Conservation (phyloP, 2,797 vertebrate genomes). For the Thalassophryne amazonica region DNA sequence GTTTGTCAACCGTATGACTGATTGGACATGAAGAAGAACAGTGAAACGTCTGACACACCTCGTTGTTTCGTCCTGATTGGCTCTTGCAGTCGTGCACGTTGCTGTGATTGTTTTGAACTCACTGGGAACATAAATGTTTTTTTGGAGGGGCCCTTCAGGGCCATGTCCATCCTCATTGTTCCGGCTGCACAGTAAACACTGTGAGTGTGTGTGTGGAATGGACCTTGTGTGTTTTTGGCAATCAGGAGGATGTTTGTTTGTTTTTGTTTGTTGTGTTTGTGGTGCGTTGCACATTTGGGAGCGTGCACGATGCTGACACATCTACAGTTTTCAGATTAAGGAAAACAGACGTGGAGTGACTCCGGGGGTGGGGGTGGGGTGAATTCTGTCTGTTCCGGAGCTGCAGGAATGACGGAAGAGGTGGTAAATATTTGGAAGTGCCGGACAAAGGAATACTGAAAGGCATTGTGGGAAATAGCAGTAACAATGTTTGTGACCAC, state of each 20-base stretch:
- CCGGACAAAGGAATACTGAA: slow-evolving; percentile 1
- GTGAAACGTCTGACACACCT: too few species aligned
- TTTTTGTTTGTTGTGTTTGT: slow-evolving; percentile 57
- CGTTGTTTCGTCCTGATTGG: too few species aligned
- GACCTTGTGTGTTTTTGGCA: slow-evolving; percentile 63
- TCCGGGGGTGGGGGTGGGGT: slow-evolving; percentile 27
- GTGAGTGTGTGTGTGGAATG: slow-evolving; percentile 41
- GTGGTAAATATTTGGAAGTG: slow-evolving; percentile 17
- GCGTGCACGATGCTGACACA: slow-evolving; percentile 38
- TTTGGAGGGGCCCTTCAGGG: slow-evolving; percentile 35
- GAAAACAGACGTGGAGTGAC: slow-evolving; percentile 17
- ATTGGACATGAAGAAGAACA: too few species aligned
- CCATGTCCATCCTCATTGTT: slow-evolving; percentile 72
- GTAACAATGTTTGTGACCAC: too few species aligned
- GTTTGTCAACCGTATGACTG: too few species aligned
- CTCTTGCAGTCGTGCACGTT: too few species aligned
- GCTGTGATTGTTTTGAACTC: slow-evolving; percentile 50
- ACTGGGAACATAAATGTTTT: slow-evolving; percentile 48
- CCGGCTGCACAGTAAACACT: slow-evolving; percentile 60
- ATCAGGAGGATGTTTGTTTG: slow-evolving; percentile 53
- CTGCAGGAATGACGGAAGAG: slow-evolving; percentile 52
- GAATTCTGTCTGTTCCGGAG: slow-evolving; percentile 42
- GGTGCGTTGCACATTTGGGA: slow-evolving; percentile 62
- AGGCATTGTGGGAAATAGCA: slow-evolving; percentile 27
- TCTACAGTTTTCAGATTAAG: slow-evolving; percentile 3